Percentiles rank a stretch among this genome's conserved stretches.
These are phyloP conservation scores for Hirtodrosophila duncani DNA, from an alignment of 2,888 invertebrate genomes.

Conservation along the genomic window DNA sequence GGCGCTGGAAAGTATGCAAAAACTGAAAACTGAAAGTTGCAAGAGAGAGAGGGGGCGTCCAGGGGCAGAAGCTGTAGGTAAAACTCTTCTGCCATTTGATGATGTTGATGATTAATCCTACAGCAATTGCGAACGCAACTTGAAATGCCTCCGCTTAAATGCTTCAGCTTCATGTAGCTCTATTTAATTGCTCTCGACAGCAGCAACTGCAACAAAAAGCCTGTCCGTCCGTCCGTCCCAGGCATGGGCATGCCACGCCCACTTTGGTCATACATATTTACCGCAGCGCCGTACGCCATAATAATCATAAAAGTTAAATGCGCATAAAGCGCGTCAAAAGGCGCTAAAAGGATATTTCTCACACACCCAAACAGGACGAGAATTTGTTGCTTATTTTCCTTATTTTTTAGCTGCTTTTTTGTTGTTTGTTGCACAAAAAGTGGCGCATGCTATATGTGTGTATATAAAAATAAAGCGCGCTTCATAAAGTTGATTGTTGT, in stretches of 20 bases:
- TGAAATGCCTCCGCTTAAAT: too few relatives aligned
- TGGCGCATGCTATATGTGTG: background rate
- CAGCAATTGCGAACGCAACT: too few relatives aligned
- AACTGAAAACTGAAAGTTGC: conserved; percentile 17
- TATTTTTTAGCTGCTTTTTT: conserved; percentile 18
- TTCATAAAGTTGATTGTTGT: conserved; percentile 37
- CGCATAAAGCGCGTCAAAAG: conserved; percentile 53
- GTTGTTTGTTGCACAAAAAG: background rate
- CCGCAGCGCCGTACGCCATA: conserved; percentile 35
- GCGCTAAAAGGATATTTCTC: conserved; percentile 40
- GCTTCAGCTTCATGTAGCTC: too few relatives aligned
- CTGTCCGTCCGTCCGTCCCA: too few relatives aligned
- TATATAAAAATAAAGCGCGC: conserved; percentile 38
- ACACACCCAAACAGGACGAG: background rate
- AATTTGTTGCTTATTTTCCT: background rate
- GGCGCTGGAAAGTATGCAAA: conserved; percentile 29
- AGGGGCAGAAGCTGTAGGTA: background rate
- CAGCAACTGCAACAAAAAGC: too few relatives aligned
- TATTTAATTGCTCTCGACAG: too few relatives aligned
- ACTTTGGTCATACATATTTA: conserved; percentile 22
- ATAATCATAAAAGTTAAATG: conserved; percentile 62
- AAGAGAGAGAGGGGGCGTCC: background rate
- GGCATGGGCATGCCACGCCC: background rate
- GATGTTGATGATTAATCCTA: too few relatives aligned
- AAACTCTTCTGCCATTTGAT: too few relatives aligned